A percentile compares a stretch with the other conserved stretches of the same genome.
Evolutionary conservation across 1,140 invertebrate species (phyloP).

Genomic region (Tetragnatha versicolor): DNA sequence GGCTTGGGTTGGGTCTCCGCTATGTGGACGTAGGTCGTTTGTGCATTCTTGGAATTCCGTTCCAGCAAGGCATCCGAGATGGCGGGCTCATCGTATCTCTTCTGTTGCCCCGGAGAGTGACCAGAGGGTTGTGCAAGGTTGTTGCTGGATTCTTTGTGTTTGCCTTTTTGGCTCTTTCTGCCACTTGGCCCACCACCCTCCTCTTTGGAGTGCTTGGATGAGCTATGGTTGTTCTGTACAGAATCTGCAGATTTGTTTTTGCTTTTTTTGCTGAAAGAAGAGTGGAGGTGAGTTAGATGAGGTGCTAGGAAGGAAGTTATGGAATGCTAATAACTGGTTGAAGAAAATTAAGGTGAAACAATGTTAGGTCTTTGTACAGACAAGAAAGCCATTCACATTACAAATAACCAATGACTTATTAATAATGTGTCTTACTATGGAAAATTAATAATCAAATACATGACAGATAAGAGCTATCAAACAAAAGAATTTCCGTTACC

Average conservation of each 20-base stretch:
- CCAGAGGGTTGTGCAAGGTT: conserved; percentile 39
- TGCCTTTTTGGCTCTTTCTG: conserved; percentile 42
- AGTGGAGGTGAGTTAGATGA: no score
- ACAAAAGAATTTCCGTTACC: no score
- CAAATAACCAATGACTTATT: no score
- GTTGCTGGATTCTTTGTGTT: conserved; percentile 35
- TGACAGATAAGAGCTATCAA: no score
- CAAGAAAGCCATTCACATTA: no score
- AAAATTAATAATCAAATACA: no score
- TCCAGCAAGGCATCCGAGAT: background rate
- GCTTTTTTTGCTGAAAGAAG: conserved; percentile 42
- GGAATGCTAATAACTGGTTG: no score
- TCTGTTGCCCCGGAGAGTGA: conserved; percentile 18
- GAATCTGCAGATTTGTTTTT: conserved; percentile 48
- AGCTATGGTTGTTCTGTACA: background rate
- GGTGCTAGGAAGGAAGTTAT: no score
- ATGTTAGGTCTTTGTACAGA: no score
- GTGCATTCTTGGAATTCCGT: conserved; percentile 31
- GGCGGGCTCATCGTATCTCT: background rate
- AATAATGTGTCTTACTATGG: no score
- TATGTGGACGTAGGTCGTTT: conserved; percentile 45
- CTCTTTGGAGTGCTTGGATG: conserved; percentile 21
- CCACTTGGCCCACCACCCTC: background rate
- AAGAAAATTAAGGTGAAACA: no score
- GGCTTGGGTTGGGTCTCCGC: conserved; percentile 25